Conservation (phyloP, 2,113 vertebrate genomes). For the Centropus unirufus region DNA sequence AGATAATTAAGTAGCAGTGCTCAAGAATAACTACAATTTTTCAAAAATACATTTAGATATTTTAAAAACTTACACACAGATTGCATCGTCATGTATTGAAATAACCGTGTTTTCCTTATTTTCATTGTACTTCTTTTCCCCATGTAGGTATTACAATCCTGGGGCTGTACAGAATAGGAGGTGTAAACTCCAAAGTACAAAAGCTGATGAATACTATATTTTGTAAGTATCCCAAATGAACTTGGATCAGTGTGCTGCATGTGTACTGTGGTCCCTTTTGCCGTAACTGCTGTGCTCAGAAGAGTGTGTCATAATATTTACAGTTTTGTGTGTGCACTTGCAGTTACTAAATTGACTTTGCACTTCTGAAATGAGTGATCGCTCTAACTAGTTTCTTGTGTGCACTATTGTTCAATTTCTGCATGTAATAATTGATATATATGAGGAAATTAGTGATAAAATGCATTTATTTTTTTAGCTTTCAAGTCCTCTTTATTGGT, state of each 20-base stretch:
- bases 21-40: neutral
- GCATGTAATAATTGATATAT: neutral
- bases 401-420: neutral
- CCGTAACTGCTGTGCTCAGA: neutral
- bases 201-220: slow-evolving; percentile 94
- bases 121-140: neutral
- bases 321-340: neutral
- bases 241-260: neutral
- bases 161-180: slow-evolving; percentile 95
- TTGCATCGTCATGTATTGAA: neutral
- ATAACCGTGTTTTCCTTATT: neutral
- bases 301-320: neutral
- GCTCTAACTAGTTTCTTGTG: neutral
- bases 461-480: neutral
- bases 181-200: slow-evolving; percentile 98
- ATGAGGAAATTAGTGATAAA: neutral
- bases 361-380: neutral
- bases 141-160: slow-evolving; percentile 89
- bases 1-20: neutral
- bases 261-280: neutral
- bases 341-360: neutral
- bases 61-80: neutral
- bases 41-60: neutral
- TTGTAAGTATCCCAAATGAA: slow-evolving; percentile 77
- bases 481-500: neutral